Conservation (phyloP, 92 coral and sea anemone genomes). For the Montipora capitata region DNA sequence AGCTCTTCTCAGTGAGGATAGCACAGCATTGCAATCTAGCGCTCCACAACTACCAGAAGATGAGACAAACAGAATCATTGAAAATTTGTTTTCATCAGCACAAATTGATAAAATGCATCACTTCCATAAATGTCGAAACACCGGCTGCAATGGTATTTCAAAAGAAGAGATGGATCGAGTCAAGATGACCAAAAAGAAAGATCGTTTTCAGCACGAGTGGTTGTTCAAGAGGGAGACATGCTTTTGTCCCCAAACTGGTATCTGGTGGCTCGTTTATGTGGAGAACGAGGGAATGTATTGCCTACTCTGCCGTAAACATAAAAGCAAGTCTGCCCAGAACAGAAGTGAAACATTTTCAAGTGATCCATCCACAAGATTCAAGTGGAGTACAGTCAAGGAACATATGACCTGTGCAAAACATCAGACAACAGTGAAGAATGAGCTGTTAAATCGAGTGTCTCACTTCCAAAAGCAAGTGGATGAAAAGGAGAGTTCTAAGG, state of each 20-base stretch:
- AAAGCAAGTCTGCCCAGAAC: slow-evolving; percentile 57
- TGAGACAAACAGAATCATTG: slow-evolving; percentile 21
- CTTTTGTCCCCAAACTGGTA: slow-evolving; percentile 37
- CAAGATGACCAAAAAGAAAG: slow-evolving; percentile 17
- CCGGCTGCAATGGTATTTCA: slow-evolving; percentile 14
- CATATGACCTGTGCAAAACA: slow-evolving; percentile 56
- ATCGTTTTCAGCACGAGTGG: slow-evolving; percentile 29
- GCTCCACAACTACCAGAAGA: slow-evolving; percentile 30
- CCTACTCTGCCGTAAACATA: slow-evolving; percentile 57
- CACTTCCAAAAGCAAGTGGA: slow-evolving; percentile 53
- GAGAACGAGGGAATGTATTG: slow-evolving; percentile 44
- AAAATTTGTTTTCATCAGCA: slow-evolving; percentile 24
- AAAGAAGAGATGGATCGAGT: slow-evolving; percentile 6
- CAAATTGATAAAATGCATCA: slow-evolving; percentile 24
- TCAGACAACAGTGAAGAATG: slow-evolving; percentile 60
- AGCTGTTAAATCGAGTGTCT: slow-evolving; percentile 47
- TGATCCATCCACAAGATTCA: slow-evolving; percentile 57
- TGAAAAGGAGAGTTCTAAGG: slow-evolving; percentile 44
- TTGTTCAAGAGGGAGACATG: slow-evolving; percentile 23
- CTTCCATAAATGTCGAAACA: slow-evolving; percentile 31
- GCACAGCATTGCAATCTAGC: background rate
- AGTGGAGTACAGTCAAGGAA: slow-evolving; percentile 26
- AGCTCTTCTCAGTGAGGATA: slow-evolving; percentile 28
- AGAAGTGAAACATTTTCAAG: slow-evolving; percentile 48
- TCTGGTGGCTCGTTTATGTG: slow-evolving; percentile 57